phyloP scores from a whole-genome alignment of 2,113 vertebrate species.

The Pampusana beccarii region DNA sequence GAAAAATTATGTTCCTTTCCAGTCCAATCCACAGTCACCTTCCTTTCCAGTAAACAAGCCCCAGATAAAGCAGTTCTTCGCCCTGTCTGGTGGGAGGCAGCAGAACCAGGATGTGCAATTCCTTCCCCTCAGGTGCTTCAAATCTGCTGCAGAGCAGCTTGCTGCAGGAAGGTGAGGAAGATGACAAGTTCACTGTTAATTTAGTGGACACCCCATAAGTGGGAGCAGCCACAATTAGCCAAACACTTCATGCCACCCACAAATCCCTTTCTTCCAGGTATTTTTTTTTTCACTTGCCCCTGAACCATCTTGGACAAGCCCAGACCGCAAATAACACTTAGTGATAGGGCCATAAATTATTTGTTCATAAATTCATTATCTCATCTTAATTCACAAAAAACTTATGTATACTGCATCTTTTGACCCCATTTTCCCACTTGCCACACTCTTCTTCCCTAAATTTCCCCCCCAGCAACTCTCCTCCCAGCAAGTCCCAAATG shows the following conservation, averaged over 20 bases:
- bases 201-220: accelerated
- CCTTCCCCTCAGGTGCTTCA: background rate
- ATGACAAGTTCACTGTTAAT: background rate
- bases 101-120: background rate
- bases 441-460: background rate
- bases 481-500: background rate
- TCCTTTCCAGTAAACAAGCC: background rate
- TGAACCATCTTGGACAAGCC: background rate
- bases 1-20: background rate
- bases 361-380: background rate
- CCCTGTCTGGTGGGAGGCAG: background rate
- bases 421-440: background rate
- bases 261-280: background rate
- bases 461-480: accelerated
- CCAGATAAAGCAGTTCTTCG: background rate
- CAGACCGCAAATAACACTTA: background rate
- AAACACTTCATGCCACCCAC: background rate
- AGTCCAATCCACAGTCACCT: background rate
- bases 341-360: background rate
- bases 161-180: background rate
- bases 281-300: background rate
- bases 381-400: background rate
- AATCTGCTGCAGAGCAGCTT: background rate
- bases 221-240: background rate
- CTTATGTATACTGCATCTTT: background rate